These are phyloP conservation scores for Pelusios castaneus DNA, from an alignment of 2,113 vertebrate species.

Conservation along the genomic window DNA sequence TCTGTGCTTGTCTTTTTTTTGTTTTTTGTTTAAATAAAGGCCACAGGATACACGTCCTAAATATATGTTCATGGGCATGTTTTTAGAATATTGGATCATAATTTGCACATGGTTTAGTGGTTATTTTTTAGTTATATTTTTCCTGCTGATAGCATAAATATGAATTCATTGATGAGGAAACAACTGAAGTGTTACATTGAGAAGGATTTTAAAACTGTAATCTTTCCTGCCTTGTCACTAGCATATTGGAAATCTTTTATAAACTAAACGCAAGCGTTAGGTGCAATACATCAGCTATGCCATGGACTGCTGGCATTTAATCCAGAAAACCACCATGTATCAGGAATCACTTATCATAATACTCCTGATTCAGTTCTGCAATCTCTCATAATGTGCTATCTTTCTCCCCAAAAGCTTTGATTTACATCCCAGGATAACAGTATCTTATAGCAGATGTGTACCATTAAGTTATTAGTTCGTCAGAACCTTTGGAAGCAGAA, in stretches of 20 bases:
- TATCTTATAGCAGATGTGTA: background rate
- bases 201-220: background rate
- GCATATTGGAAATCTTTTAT: background rate
- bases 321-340: background rate
- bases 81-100: background rate
- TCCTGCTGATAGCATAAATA: background rate
- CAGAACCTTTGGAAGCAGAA: background rate
- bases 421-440: background rate
- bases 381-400: background rate
- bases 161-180: background rate
- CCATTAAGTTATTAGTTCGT: background rate
- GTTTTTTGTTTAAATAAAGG: background rate
- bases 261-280: background rate
- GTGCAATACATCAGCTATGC: background rate
- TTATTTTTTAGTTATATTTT: background rate
- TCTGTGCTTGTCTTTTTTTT: background rate
- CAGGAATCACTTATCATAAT: background rate
- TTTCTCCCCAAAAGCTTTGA: background rate
- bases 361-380: background rate
- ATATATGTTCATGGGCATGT: background rate
- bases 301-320: background rate
- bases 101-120: background rate
- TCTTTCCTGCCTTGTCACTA: background rate
- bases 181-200: background rate
- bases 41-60: background rate